Evolutionary conservation across 2,888 invertebrate species (phyloP), one percentile per base, ranked within the genome.

Genomic region (Romanomermis culicivorax): DNA sequence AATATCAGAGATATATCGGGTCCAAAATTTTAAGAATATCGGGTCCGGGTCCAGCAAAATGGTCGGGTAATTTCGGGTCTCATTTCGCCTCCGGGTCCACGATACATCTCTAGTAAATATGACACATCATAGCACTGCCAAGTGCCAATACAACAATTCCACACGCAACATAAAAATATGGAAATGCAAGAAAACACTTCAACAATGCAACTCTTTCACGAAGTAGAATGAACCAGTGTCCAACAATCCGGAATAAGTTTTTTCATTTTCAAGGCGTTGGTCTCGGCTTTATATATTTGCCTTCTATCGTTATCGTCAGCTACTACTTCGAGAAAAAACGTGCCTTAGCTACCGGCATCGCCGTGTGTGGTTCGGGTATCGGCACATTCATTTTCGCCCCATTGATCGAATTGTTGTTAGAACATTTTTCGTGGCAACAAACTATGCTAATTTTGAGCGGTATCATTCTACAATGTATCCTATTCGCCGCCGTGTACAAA

Each of bases 291-390:
- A 89, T 97, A 67, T 97, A 95, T 70, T 76, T 97, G 55, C 95
- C 97, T 0, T 91, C 95, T 51, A 93, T 97, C 62, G 93, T 97
- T 54, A 86, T 86, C 69, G 93, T 97, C 29, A 87, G 89, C 1
- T 85, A 84, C 61, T 97, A 95, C 76, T 97, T 97, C 68, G 89
- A 95, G 68, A 82, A 84, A 63, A 81, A 80, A 64, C 78, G 95
- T 56, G 86, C 93, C 29, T 77, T 95, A 62, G 95, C 97, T 2
- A 97, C 91, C 0, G 95, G 89, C 17, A 82, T 89, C 57, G 88
- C 88, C 0, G 88, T 88, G 2, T 88, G 88, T 66, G 95, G 95
- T 1, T 89, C 91, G 0, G 95, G 95, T 17, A 78, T 95, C 50
- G 95, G 95, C 50, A 93, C 91, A 1, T 82, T 89, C 69, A 71